phyloP scores from a whole-genome alignment of 2,888 invertebrate genomes.

The Helleia helle region DNA sequence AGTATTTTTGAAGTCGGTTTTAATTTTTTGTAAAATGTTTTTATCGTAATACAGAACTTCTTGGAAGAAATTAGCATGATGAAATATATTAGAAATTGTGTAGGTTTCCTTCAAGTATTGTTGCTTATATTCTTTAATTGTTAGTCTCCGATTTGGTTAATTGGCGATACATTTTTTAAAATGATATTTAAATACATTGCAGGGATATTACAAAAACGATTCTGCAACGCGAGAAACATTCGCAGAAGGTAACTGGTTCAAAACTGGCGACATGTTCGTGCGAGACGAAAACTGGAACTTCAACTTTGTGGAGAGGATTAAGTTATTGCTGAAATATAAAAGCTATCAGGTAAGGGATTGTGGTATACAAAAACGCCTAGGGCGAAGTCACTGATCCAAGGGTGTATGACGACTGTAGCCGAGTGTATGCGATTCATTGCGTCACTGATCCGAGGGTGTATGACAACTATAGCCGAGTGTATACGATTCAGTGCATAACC shows the following conservation, averaged over 20 bases:
- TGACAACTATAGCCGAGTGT: no score
- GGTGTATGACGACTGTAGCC: neutral
- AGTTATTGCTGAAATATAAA: conserved; percentile 64
- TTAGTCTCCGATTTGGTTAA: neutral
- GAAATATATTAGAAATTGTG: neutral
- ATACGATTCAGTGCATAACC: no score
- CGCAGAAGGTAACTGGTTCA: conserved; percentile 58
- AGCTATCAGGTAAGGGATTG: conserved; percentile 48
- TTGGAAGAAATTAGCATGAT: no score
- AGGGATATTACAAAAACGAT: conserved; percentile 58
- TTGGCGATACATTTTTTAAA: no score
- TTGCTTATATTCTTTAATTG: neutral
- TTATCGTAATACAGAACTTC: no score
- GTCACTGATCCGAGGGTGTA: neutral
- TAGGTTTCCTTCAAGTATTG: neutral
- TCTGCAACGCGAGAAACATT: conserved; percentile 51
- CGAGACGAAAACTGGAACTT: conserved; percentile 62
- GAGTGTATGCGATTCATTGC: neutral
- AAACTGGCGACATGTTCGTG: conserved; percentile 66
- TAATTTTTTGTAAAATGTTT: no score
- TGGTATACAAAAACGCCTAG: neutral
- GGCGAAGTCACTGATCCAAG: no score
- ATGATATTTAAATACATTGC: no score
- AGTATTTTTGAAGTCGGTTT: no score
- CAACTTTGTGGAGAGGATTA: conserved; percentile 63